These are phyloP conservation scores for Ectobius pallidus DNA, from an alignment of 2,888 invertebrate species.

Conservation along the genomic window DNA sequence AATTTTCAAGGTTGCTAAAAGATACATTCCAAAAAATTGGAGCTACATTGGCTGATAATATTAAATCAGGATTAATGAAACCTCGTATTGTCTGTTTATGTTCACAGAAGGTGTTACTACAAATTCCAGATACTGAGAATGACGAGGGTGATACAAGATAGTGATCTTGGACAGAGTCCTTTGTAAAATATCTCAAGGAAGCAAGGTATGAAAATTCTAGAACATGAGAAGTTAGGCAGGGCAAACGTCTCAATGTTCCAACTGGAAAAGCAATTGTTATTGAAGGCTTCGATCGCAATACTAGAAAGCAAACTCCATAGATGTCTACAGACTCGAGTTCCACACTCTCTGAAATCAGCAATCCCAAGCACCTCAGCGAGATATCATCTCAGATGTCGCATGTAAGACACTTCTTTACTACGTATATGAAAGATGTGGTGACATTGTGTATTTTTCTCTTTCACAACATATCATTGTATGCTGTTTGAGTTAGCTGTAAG, in stretches of 20 bases:
- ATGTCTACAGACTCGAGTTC: not conserved
- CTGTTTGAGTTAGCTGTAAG: too few relatives aligned
- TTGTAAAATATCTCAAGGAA: not conserved
- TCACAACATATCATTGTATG: too few relatives aligned
- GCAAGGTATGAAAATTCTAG: too few relatives aligned
- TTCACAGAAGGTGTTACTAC: not conserved
- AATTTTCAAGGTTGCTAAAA: not conserved
- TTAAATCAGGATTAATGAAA: not conserved
- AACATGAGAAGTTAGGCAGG: not conserved
- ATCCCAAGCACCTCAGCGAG: not conserved
- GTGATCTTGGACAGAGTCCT: not conserved
- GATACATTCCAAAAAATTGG: not conserved
- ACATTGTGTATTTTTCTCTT: too few relatives aligned
- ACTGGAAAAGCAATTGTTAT: not conserved
- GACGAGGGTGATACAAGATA: not conserved
- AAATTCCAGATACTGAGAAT: not conserved
- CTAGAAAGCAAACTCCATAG: not conserved
- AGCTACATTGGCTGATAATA: not conserved
- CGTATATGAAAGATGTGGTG: too few relatives aligned
- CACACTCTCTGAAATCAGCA: not conserved
- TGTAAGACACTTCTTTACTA: too few relatives aligned
- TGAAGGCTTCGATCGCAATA: not conserved
- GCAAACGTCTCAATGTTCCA: not conserved
- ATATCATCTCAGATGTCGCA: not conserved
- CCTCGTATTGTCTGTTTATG: not conserved